A percentile compares a stretch with the other conserved stretches of the same genome.
Conservation (phyloP, 1,140 invertebrate genomes). For the Zaprionus gabonicus region DNA sequence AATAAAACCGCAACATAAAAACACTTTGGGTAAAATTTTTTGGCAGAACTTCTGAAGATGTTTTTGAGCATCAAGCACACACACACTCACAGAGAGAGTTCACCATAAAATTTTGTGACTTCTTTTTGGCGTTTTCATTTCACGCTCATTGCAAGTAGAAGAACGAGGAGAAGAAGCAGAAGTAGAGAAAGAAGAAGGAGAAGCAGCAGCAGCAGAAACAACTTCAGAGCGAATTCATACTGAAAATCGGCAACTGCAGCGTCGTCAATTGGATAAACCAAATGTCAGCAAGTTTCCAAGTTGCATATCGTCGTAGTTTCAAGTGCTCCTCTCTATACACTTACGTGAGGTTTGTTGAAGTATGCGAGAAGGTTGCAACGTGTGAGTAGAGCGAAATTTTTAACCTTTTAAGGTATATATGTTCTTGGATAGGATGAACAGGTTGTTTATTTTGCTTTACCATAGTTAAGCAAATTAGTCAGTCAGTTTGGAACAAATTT, state of each 20-base stretch:
- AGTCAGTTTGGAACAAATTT: no score
- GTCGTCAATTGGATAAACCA: conserved; percentile 66
- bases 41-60: conserved; percentile 4
- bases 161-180: background rate
- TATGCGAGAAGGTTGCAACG: background rate
- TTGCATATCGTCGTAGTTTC: conserved; percentile 35
- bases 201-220: background rate
- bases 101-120: background rate
- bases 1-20: background rate
- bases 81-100: background rate
- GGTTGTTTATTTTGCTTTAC: no score
- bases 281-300: conserved; percentile 75
- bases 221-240: conserved; percentile 7
- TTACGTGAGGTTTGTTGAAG: background rate
- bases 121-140: conserved; percentile 25
- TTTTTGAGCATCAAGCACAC: background rate
- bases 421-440: no score
- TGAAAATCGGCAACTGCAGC: conserved; percentile 37
- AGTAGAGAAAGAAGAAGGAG: background rate
- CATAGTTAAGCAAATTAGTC: no score
- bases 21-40: background rate
- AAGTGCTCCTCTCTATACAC: background rate
- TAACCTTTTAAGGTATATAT: no score
- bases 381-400: background rate
- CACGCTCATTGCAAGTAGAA: conserved; percentile 28